Evolutionary conservation across 1,140 invertebrate genomes (phyloP), one percentile per base, ranked within the genome.

Genomic region (Nomia melanderi): DNA sequence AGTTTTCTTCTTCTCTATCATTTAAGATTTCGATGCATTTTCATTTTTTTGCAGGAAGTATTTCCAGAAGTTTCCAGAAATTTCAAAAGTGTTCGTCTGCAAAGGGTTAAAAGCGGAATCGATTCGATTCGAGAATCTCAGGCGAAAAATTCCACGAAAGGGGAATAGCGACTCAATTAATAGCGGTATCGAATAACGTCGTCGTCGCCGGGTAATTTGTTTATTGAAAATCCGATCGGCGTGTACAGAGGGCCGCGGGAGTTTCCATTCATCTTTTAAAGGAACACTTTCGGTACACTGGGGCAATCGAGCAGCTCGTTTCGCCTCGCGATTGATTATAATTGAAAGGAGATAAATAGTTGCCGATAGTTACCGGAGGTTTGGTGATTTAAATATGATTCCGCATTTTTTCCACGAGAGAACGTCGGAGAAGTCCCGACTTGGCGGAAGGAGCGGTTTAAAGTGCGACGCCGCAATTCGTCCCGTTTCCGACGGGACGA

Each of bases 271-370:
- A 74, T 14, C 14, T 8, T 62, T 64, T 50, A 36, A 65, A 56
- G 60, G 8, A 36, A 7, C 20, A 29, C 29, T 50, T n/a, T 36
- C 14, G 1, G 17, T 64, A 47, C 14, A 17, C 29, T 12, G 60
- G 2, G n/a, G 41, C 47, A 31, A 31, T 57, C 67, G 25, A 44
- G 25, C 12, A 27, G 31, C 59, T 36, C 14, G 27, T 9, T 27
- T 0, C 53, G 23, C 33, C 25, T 62, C 11, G 59, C 39, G 14
- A 62, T 76, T 41, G 39, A 39, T 14, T 20, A 23, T 60, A 76
- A 76, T 76, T 76, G 50, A 23, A 31, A 50, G 14, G 65, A 70
- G 41, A 53, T 81, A 81, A 81, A 76, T 31, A 76, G 17, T 20
- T 17, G 59, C 14, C 12, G 50, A 17, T 8, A 1, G 41, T 11